Conservation (phyloP, 2,888 invertebrate genomes). For the Aquatica leii region DNA sequence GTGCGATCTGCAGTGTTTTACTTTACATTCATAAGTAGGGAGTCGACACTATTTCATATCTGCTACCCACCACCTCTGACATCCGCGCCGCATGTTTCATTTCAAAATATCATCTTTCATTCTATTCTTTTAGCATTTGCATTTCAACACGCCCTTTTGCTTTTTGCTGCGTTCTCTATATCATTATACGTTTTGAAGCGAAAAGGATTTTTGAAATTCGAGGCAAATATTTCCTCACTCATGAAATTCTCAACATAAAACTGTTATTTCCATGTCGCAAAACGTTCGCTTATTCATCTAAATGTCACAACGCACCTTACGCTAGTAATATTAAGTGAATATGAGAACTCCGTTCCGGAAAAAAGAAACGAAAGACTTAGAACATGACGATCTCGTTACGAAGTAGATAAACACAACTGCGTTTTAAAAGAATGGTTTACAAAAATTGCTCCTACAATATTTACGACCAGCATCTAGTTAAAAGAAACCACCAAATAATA, state of each 20-base stretch:
- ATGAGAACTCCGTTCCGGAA: slow-evolving; percentile 2
- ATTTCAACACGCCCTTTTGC: slow-evolving; percentile 50
- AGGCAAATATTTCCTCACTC: slow-evolving; percentile 29
- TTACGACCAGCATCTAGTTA: slow-evolving; percentile 6
- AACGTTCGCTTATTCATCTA: slow-evolving; percentile 22
- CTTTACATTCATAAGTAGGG: slow-evolving; percentile 59
- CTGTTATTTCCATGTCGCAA: slow-evolving; percentile 27
- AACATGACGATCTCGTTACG: slow-evolving; percentile 8
- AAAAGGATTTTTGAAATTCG: slow-evolving; percentile 41
- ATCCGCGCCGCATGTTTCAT: slow-evolving; percentile 57
- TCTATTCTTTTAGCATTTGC: slow-evolving; percentile 59
- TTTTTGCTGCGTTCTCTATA: slow-evolving; percentile 40
- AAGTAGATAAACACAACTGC: slow-evolving; percentile 6
- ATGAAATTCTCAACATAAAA: slow-evolving; percentile 23
- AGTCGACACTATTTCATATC: slow-evolving; percentile 58
- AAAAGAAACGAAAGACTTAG: background rate
- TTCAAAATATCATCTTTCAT: slow-evolving; percentile 60
- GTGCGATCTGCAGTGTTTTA: slow-evolving; percentile 51
- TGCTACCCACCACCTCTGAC: slow-evolving; percentile 56
- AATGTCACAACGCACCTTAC: slow-evolving; percentile 19
- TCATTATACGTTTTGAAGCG: slow-evolving; percentile 41
- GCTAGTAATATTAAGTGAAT: slow-evolving; percentile 21
- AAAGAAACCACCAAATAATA: too few species aligned
- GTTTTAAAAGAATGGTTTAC: slow-evolving; percentile 5
- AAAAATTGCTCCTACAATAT: slow-evolving; percentile 8